These are phyloP conservation scores for Gambusia holbrooki DNA, from an alignment of 2,113 vertebrate species.

Conservation along the genomic window DNA sequence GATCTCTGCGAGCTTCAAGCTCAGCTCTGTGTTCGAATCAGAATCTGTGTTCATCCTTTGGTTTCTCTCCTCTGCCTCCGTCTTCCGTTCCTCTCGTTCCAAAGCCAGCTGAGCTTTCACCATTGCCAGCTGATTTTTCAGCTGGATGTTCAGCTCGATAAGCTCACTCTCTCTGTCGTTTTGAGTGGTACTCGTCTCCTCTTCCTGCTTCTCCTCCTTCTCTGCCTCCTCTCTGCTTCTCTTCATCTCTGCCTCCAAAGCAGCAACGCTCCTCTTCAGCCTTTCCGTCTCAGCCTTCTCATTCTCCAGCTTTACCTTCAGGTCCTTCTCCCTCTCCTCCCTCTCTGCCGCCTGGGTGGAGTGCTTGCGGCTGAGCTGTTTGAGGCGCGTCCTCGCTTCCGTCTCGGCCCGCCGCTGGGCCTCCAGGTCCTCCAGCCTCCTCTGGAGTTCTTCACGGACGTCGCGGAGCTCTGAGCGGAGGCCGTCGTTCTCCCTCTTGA, in stretches of 20 bases:
- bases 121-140: constrained; percentile 69
- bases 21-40: constrained; percentile 53
- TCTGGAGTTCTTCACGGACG: constrained; percentile 70
- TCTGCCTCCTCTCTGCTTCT: constrained; percentile 38
- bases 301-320: constrained; percentile 70
- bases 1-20: constrained; percentile 65
- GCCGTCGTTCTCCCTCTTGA: constrained; percentile 68
- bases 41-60: constrained; percentile 20
- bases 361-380: constrained; percentile 78
- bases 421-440: constrained; percentile 80
- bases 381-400: constrained; percentile 78
- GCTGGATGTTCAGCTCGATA: constrained; percentile 68
- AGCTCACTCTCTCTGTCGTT: constrained; percentile 67
- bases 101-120: constrained; percentile 70
- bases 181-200: constrained; percentile 25
- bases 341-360: constrained; percentile 58
- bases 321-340: constrained; percentile 67
- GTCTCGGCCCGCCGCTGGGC: constrained; percentile 74
- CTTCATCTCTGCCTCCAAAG: constrained; percentile 63
- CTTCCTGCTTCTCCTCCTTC: constrained; percentile 23
- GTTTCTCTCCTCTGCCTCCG: constrained; percentile 53
- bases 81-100: constrained; percentile 69
- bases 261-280: constrained; percentile 60
- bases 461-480: constrained; percentile 73
- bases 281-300: constrained; percentile 67